Conservation (phyloP, 2,113 vertebrate genomes). For the Entomyzon cyanotis region DNA sequence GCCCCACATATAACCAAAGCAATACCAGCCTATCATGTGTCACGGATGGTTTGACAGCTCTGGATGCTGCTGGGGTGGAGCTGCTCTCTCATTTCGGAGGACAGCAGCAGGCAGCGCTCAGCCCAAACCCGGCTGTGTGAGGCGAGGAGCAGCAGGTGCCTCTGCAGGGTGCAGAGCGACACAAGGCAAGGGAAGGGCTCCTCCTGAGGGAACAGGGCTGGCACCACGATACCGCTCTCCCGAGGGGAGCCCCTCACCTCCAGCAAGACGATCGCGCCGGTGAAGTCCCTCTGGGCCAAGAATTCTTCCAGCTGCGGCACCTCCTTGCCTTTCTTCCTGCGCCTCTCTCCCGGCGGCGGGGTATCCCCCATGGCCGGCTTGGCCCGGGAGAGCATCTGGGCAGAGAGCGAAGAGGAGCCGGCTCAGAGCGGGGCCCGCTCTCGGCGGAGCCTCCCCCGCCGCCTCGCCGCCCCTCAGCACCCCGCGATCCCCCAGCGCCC, state of each 20-base stretch:
- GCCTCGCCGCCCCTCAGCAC: background rate
- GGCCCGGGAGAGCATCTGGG: constrained; percentile 91
- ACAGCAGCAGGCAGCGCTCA: background rate
- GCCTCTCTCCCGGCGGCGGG: constrained; percentile 69
- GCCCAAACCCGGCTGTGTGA: background rate
- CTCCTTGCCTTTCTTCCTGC: constrained; percentile 86
- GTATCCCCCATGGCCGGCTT: constrained; percentile 89
- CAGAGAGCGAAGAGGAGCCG: background rate
- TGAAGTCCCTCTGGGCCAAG: constrained; percentile 87
- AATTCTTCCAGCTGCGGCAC: constrained; percentile 88
- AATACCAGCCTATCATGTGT: background rate
- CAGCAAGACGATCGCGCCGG: constrained; percentile 88
- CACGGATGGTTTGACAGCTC: background rate
- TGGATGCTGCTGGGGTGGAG: background rate
- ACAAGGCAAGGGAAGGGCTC: background rate
- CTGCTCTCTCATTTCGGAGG: background rate
- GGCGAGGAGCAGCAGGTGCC: background rate
- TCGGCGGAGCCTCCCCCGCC: too few species aligned
- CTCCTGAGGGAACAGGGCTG: background rate
- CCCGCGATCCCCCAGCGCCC: background rate
- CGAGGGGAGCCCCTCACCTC: constrained; percentile 77
- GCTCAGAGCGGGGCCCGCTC: background rate
- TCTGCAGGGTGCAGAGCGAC: background rate
- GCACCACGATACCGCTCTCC: background rate
- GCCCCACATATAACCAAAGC: background rate